Base-by-base conservation (phyloP, 2,888 invertebrate species). In the Antheraea assamensis region DNA sequence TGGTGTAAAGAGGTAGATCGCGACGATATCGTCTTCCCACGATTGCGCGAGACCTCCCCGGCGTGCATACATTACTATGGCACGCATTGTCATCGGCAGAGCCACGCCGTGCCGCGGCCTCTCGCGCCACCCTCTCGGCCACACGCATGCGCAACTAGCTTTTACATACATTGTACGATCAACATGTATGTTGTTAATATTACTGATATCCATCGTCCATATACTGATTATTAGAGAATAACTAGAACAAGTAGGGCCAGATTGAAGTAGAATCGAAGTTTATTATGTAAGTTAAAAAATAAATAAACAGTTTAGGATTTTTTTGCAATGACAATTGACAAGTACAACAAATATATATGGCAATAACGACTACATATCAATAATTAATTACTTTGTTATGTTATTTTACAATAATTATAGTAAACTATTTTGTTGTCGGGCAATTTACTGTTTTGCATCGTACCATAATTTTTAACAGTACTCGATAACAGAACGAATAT, bases 31-130 rank as follows among this genome's bases (percentile, higher is more conserved):
- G 88, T 87, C 89, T 90, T 92, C 92, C 91, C 92, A 91, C 92
- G 90, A 85, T 84, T 82, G 80, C 78, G 79, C 82, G 80, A 88
- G 93, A 93, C 94, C 93, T 93, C 94, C 93, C 89, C 83, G 86
- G 86, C 83, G 93, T 86, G 94, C 94, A 94, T 93, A 93, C 88
- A 94, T 94, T 94, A 94, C 84, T 82, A 79, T 83, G 81, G 84
- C 85, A 87, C 85, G 88, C 86, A 88, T 88, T 88, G 88, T 88
- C 87, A 85, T 83, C 85, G 82, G 75, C 73, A 79, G 77, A 78
- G 81, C 83, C 81, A 79, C 78, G 75, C 77, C 52, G 52, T 78
- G 75, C 77, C 52, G 52, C 64, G 82, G 77, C 82, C 81, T 82
- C 85, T 81, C 81, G 80, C 85, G 73, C 73, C 76, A 72, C 78